Evolutionary conservation across 2,113 vertebrate species (phyloP).

Genomic region (Corydoras maculifer): DNA sequence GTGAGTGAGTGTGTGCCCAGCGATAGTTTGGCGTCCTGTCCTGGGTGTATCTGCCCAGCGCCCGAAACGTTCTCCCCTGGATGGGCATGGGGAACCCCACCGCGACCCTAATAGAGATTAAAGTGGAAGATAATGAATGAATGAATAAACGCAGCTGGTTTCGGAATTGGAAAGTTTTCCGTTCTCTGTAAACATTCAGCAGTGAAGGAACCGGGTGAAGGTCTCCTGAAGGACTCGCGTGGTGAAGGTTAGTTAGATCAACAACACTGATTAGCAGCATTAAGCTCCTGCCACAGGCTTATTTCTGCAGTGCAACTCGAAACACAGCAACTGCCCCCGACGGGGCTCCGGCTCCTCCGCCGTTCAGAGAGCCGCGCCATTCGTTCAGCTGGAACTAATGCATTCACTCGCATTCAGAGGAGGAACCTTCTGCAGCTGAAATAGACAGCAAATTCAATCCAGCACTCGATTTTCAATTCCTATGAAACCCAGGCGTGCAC

Average conservation of each 20-base stretch:
- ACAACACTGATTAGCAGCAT: background rate
- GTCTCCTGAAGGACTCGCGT: background rate
- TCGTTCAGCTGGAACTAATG: constrained; percentile 1
- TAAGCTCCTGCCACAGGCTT: constrained; percentile 11
- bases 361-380: background rate
- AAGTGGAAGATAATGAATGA: no score
- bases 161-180: no score
- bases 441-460: constrained; percentile 16
- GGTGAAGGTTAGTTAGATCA: background rate
- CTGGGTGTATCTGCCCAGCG: no score
- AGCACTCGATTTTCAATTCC: constrained; percentile 1
- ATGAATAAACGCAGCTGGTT: no score
- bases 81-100: no score
- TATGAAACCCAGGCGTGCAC: constrained; percentile 1
- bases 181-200: no score
- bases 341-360: background rate
- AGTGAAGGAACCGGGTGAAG: background rate
- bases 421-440: background rate
- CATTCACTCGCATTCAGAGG: background rate
- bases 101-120: no score
- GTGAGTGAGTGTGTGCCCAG: no score
- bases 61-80: no score
- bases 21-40: no score
- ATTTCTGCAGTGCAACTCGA: constrained; percentile 23
- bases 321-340: background rate